Percentiles rank a stretch among this genome's conserved stretches.
Evolutionary conservation across 2,797 vertebrate species (phyloP).

Genomic region (Clarias laeviceps): DNA sequence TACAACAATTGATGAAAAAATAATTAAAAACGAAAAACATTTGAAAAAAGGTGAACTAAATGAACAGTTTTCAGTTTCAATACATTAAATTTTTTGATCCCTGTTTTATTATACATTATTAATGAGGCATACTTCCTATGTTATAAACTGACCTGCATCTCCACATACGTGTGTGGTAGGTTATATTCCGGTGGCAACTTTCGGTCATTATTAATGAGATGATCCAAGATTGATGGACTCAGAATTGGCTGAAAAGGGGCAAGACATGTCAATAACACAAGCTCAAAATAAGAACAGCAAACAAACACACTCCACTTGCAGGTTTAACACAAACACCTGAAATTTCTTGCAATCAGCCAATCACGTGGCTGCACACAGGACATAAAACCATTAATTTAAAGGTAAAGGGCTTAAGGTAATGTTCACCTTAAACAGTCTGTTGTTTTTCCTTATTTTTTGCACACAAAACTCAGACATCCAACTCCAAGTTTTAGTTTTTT

Average conservation of each 20-base stretch:
- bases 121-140: not conserved
- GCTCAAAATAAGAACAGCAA: not conserved
- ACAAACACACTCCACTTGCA: not conserved
- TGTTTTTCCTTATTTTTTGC: too few relatives aligned
- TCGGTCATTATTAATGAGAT: slow-evolving; percentile 92
- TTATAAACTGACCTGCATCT: slow-evolving; percentile 85
- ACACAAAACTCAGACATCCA: too few relatives aligned
- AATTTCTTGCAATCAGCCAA: not conserved
- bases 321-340: not conserved
- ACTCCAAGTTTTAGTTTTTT: too few relatives aligned
- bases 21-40: not conserved
- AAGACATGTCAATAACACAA: not conserved
- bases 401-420: not conserved
- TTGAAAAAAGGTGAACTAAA: not conserved
- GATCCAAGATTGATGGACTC: slow-evolving; percentile 88
- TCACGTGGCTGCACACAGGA: not conserved
- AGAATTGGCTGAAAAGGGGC: slow-evolving; percentile 79
- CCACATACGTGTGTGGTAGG: slow-evolving; percentile 90
- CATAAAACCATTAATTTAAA: not conserved
- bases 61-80: not conserved
- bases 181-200: slow-evolving; percentile 90
- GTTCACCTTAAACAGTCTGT: not conserved
- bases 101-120: not conserved
- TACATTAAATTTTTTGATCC: not conserved
- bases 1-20: not conserved